phyloP scores from a whole-genome alignment of 2,797 vertebrate genomes.

The Eleutherodactylus coqui region DNA sequence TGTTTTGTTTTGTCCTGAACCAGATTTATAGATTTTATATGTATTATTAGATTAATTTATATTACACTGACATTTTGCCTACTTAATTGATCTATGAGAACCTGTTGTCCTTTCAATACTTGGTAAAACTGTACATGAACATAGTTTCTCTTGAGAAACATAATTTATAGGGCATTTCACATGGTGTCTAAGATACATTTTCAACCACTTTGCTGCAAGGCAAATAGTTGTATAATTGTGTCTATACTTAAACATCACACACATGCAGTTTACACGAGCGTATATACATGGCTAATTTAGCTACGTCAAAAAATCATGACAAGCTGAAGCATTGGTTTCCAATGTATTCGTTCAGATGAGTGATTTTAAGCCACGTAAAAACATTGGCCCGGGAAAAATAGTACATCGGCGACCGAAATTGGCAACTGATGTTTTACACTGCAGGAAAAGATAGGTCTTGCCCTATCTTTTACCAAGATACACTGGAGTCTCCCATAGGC shows the following conservation, averaged over 20 bases:
- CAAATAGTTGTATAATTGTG: neutral
- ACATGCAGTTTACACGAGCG: no score
- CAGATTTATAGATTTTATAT: neutral
- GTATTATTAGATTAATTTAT: neutral
- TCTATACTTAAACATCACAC: neutral
- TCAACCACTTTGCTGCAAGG: slow-evolving; percentile 17
- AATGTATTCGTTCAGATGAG: no score
- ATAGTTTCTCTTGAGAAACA: slow-evolving; percentile 31
- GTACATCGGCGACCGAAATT: no score
- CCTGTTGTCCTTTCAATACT: neutral
- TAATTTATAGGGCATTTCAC: slow-evolving; percentile 24
- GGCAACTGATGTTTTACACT: no score
- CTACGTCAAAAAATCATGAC: no score
- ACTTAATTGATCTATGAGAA: neutral
- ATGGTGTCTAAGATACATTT: slow-evolving; percentile 1
- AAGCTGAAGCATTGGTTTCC: no score
- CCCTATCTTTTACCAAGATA: no score
- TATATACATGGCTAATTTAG: no score
- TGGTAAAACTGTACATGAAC: neutral
- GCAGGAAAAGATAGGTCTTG: no score
- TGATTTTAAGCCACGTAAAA: no score
- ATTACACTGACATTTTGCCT: neutral
- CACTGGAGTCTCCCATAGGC: no score
- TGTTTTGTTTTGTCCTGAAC: neutral
- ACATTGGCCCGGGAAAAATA: no score